These are phyloP conservation scores for Strix aluco DNA, from an alignment of 2,113 vertebrate species.

Conservation along the genomic window DNA sequence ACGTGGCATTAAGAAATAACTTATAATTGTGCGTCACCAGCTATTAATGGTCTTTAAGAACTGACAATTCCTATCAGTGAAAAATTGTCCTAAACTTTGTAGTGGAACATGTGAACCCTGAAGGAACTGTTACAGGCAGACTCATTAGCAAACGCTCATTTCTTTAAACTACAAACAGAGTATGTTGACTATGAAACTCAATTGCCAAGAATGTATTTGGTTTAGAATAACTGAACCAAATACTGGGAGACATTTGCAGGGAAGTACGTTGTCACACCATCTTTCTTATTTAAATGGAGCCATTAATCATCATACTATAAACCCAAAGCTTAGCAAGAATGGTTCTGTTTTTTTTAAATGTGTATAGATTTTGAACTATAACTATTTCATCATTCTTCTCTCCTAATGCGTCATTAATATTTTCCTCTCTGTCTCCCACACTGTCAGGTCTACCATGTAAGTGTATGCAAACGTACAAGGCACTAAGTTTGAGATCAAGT, in stretches of 20 bases:
- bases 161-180: conserved; percentile 30
- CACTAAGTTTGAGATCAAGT: not conserved
- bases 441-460: not conserved
- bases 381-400: not conserved
- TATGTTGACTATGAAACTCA: conserved; percentile 29
- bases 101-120: not conserved
- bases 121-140: not conserved
- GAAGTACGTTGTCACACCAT: not conserved
- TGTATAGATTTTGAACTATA: not conserved
- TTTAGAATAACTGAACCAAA: conserved; percentile 39
- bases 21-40: not conserved
- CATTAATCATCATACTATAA: conserved; percentile 9
- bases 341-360: not conserved
- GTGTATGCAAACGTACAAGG: not conserved
- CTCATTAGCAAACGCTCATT: conserved; percentile 28
- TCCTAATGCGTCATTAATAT: not conserved
- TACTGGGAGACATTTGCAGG: not conserved
- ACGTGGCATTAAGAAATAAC: not conserved
- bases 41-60: not conserved
- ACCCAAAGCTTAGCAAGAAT: not conserved
- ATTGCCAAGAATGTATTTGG: conserved; percentile 22
- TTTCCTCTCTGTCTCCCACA: not conserved
- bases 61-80: not conserved
- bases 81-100: not conserved
- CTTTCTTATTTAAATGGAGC: not conserved